phyloP scores from a whole-genome alignment of 2,113 vertebrate species.

The Seriola aureovittata region DNA sequence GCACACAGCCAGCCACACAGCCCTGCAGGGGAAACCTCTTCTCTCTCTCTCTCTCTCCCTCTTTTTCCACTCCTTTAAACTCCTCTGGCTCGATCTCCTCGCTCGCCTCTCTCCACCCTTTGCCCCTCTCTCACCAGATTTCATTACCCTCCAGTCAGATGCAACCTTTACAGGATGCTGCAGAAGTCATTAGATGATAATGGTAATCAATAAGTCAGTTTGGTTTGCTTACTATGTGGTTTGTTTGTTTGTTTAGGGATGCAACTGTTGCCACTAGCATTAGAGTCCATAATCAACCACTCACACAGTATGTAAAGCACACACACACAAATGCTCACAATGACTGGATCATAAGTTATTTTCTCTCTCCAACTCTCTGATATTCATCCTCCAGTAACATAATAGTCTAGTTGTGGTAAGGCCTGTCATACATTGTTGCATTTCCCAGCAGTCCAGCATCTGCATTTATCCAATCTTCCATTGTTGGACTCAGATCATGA shows the following conservation, averaged over 20 bases:
- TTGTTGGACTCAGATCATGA: constrained; percentile 71
- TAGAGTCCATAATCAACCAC: constrained; percentile 25
- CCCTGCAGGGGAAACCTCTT: constrained; percentile 82
- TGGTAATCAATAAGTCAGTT: constrained; percentile 19
- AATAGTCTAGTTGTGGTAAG: constrained; percentile 64
- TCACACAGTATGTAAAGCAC: constrained; percentile 21
- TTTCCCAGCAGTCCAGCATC: constrained; percentile 58
- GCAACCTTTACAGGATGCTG: constrained; percentile 22
- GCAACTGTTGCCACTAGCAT: constrained; percentile 58
- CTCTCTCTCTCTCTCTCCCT: constrained; percentile 76
- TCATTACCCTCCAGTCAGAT: constrained; percentile 34
- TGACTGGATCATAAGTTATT: constrained; percentile 36
- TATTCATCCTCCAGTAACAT: constrained; percentile 61
- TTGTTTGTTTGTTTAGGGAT: constrained; percentile 51
- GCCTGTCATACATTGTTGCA: constrained; percentile 68
- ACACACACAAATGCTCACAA: constrained; percentile 37
- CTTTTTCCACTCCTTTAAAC: constrained; percentile 69
- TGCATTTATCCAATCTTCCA: constrained; percentile 64
- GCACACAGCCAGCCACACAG: constrained; percentile 85
- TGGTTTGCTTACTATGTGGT: constrained; percentile 5
- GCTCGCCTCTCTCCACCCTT: constrained; percentile 37
- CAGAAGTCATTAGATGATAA: constrained; percentile 38
- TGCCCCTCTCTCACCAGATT: constrained; percentile 47
- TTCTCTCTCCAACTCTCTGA: constrained; percentile 44
- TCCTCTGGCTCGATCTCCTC: constrained; percentile 42